A percentile compares a stretch with the other conserved stretches of the same genome.
Conservation (phyloP, 2,113 vertebrate species). For the Pluvianellus socialis region DNA sequence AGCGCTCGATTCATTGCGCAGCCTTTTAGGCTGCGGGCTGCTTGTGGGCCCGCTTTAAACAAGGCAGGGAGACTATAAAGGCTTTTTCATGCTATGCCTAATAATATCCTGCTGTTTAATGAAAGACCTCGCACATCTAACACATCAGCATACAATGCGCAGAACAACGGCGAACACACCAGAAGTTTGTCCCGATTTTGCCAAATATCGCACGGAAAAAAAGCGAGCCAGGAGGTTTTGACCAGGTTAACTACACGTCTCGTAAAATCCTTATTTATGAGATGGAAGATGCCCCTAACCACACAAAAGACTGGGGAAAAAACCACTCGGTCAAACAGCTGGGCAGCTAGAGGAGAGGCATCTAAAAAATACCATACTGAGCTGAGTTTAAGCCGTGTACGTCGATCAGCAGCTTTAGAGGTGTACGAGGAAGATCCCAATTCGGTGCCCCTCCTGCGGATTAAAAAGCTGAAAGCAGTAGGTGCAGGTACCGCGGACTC, state of each 20-base stretch:
- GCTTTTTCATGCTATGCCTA: constrained; percentile 58
- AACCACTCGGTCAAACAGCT: neutral
- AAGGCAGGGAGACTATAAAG: constrained; percentile 45
- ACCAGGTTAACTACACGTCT: neutral
- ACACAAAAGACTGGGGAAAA: neutral
- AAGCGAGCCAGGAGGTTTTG: neutral
- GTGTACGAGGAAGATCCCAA: fast-evolving
- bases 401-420: neutral
- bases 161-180: neutral
- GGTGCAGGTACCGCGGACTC: neutral
- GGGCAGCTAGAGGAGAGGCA: neutral
- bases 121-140: constrained; percentile 4
- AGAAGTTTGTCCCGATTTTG: neutral
- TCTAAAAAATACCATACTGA: neutral
- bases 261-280: neutral
- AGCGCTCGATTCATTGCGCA: constrained; percentile 61
- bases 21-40: constrained; percentile 51
- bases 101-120: constrained; percentile 61
- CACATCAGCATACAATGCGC: neutral
- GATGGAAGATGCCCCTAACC: neutral
- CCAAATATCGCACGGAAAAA: neutral
- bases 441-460: neutral
- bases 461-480: neutral
- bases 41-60: constrained; percentile 47
- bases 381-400: neutral